Evolutionary conservation across 2,113 vertebrate species (phyloP).

Genomic region (Hoplias malabaricus): DNA sequence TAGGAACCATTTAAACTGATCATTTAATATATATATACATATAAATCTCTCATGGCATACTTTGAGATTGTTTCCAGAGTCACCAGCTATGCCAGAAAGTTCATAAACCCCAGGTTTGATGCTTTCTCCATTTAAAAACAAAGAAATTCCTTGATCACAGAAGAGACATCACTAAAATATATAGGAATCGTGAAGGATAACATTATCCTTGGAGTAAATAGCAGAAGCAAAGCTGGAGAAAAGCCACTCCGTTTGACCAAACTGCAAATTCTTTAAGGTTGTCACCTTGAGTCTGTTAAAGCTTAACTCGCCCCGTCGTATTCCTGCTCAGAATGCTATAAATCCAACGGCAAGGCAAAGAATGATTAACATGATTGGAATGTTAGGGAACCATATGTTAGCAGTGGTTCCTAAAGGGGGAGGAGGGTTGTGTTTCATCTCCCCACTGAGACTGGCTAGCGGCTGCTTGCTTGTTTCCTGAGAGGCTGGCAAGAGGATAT

Average conservation of each 20-base stretch:
- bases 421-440: neutral
- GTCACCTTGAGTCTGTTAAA: conserved; percentile 20
- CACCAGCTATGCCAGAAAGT: neutral
- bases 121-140: neutral
- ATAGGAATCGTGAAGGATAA: neutral
- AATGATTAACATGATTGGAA: conserved; percentile 44
- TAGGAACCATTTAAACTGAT: neutral
- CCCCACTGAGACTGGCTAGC: neutral
- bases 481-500: conserved; percentile 48
- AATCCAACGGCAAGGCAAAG: conserved; percentile 5
- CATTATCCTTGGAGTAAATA: neutral
- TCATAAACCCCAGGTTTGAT: neutral
- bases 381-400: conserved; percentile 7
- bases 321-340: neutral
- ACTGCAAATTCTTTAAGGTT: neutral
- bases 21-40: neutral
- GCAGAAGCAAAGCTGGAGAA: neutral
- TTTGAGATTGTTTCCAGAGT: neutral
- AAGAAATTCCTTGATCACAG: neutral
- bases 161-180: neutral
- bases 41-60: neutral
- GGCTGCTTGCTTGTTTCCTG: neutral
- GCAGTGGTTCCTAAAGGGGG: neutral
- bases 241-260: too few species aligned
- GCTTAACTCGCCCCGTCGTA: conserved; percentile 20